Evolutionary conservation across 30 jellyfish, hydroid and myxozoan species (phyloP), one percentile per base, ranked within the genome.

Genomic region (Nemopilema nomurai): DNA sequence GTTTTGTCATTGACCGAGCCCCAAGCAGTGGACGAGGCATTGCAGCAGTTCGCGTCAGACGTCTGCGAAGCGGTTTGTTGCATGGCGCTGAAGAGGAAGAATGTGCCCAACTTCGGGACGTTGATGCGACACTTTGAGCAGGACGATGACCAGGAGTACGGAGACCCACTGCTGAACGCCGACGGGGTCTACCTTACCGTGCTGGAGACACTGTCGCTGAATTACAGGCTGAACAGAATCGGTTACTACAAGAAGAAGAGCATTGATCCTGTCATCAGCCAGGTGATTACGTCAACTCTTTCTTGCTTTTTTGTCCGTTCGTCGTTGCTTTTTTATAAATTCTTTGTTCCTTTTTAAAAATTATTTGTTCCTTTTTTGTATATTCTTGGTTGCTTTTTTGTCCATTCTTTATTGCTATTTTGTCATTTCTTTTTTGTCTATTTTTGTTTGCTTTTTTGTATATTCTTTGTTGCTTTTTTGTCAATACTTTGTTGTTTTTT

Each of bases 51-150:
- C 66, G 97, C 99, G 25, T 94, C 99, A 1, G 99, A 94, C 49
- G 95, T 94, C 70, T 94, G 99, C 72, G 99, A 94, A 79, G 99
- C 99, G 19, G 99, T 94, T 64, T 84, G 96, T 51, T 94, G 99
- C 65, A 94, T 94, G 99, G 96, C 99, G 22, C 71, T 94, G 70
- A 94, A 89, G 78, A 63, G 99, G 74, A 94, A 94, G 78, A 89
- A 94, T 64, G 99, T 94, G 74, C 99, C 99, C 7, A 94, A 94
- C 51, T 94, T 94, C 63, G 99, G 99, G 29, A 94, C 97, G 28
- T 77, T 94, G 66, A 86, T 95, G 75, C 76, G 86, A 53, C 94
- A 80, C 13, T 81, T 49, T 28, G 95, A 85, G 27, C 49, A 62
- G 49, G 89, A 71, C 20, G 97, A 89, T 17, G 97, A 81, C 22